A percentile compares a stretch with the other conserved stretches of the same genome.
Evolutionary conservation across 2,797 vertebrate species (phyloP).

Genomic region (Clarias laeviceps): DNA sequence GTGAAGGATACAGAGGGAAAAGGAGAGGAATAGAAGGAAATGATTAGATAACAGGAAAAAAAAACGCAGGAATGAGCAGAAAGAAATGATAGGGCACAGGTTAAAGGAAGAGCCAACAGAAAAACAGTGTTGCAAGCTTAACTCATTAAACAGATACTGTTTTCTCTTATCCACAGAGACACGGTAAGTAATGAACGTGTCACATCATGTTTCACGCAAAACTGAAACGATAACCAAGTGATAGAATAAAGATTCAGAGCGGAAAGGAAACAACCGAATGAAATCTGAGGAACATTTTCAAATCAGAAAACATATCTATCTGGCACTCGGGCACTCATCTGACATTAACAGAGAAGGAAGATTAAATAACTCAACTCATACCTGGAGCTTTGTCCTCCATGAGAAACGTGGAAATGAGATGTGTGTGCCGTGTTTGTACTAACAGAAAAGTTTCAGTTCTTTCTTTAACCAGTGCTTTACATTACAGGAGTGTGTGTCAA

Average conservation of each 20-base stretch:
- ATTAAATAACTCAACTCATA: constrained; percentile 42
- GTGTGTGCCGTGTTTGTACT: constrained; percentile 34
- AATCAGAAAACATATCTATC: not conserved
- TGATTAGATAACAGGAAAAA: constrained; percentile 38
- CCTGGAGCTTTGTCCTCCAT: constrained; percentile 69
- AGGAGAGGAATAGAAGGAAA: constrained; percentile 14
- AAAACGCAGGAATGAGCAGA: constrained; percentile 7
- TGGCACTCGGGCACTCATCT: not conserved
- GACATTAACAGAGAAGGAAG: not conserved
- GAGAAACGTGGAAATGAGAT: constrained; percentile 53
- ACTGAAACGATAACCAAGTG: not conserved
- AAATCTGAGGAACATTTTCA: not conserved
- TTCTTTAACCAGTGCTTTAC: constrained; percentile 23
- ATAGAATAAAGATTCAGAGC: not conserved
- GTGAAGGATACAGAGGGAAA: constrained; percentile 18
- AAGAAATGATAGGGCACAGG: constrained; percentile 45
- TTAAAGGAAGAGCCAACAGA: constrained; percentile 37
- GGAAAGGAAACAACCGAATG: not conserved
- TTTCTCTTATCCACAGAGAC: not conserved
- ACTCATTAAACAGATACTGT: not conserved
- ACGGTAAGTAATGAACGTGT: not conserved
- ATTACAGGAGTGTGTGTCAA: not conserved
- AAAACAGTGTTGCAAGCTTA: not conserved
- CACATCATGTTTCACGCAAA: not conserved
- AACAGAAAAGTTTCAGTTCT: constrained; percentile 74